Evolutionary conservation across 2,113 vertebrate species (phyloP), one percentile per base, ranked within the genome.

Genomic region (Petromus typicus): DNA sequence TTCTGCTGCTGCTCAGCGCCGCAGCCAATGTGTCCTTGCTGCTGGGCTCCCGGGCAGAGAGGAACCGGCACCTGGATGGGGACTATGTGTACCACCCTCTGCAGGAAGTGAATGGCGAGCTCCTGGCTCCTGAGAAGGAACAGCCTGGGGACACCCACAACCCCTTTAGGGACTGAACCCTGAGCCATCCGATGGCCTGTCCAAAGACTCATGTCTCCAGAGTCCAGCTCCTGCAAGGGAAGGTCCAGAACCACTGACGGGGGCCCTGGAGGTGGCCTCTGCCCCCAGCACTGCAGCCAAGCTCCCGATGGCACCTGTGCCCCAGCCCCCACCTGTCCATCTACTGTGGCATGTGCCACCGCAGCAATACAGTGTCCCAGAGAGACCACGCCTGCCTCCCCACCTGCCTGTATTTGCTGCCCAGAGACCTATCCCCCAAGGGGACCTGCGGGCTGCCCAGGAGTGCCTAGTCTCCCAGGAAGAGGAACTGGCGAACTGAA

Each of bases 1-100:
- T 98, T 90, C 97, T 99, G 30, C 98, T 99, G 0, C 2, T 96
- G 43, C 1, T 98, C 48, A 99, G 99, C 0, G 37, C 3, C 0
- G 2, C 32, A 3, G 96, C 93, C 0, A 99, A 98, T 0, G 4
- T 97, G 2, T 95, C 71, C 76, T 96, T 98, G 13, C 2, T 97
- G 3, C 92, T 98, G 16, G 66, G 43, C 95, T 88, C 86, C 0
- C 61, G 90, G 32, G 27, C 73, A 0, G 43, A 93, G 63, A 71
- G n/a, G 56, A 64, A 37, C 73, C 89, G 30, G 22, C 69, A 0
- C 43, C 87, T 0, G 4, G 23, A 45, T 0, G 59, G 98, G 0
- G 78, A 90, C 9, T 99, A 98, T 0, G 80, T 59, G 1, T 99
- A 99, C 96, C 95, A 97, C 11, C 98, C 97, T 0, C 98, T 99